Conservation (phyloP, 2,888 invertebrate genomes). For the Yponomeuta malinellus region DNA sequence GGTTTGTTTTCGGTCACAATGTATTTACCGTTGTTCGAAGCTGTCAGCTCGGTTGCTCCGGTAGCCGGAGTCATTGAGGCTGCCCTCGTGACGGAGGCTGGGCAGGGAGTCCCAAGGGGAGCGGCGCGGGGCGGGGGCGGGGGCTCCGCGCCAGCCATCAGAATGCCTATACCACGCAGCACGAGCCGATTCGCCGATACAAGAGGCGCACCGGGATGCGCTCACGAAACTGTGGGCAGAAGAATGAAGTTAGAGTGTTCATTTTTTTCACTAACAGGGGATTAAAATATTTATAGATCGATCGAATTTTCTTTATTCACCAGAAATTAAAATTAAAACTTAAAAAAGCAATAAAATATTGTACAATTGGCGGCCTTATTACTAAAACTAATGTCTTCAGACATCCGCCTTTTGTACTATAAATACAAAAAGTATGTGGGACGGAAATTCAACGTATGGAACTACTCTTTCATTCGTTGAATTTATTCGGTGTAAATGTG, state of each 20-base stretch:
- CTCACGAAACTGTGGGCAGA: conserved; percentile 63
- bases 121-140: conserved; percentile 79
- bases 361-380: too few species aligned
- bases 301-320: too few species aligned
- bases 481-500: too few species aligned
- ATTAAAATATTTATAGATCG: too few species aligned
- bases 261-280: too few species aligned
- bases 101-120: conserved; percentile 93
- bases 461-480: too few species aligned
- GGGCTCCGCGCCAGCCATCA: conserved; percentile 85
- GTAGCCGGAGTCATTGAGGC: conserved; percentile 91
- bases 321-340: too few species aligned
- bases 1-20: not conserved
- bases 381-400: too few species aligned
- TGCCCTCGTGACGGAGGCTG: conserved; percentile 88
- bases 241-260: not conserved
- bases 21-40: conserved; percentile 86
- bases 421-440: too few species aligned
- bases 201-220: conserved; percentile 86
- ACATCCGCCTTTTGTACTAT: too few species aligned
- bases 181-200: conserved; percentile 92
- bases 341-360: too few species aligned
- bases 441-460: too few species aligned
- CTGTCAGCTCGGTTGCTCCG: conserved; percentile 91
- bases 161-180: conserved; percentile 94